These are phyloP conservation scores for Sparus aurata DNA, from an alignment of 2,797 vertebrate species.

Conservation along the genomic window DNA sequence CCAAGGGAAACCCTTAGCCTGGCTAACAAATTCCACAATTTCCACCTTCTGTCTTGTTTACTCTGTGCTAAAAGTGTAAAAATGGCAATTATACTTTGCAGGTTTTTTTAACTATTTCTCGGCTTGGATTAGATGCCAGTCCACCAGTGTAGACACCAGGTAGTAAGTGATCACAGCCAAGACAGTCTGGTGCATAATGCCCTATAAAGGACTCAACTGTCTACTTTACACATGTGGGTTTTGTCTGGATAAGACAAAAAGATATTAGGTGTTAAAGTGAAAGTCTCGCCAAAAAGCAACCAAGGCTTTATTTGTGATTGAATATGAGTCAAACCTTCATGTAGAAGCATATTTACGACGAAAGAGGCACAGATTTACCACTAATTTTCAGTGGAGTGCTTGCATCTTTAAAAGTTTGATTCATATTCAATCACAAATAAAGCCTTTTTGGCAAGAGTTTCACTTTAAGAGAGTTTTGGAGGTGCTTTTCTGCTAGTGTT, in stretches of 20 bases:
- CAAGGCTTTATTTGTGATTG: too few relatives aligned
- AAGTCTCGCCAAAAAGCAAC: too few relatives aligned
- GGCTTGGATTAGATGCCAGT: not conserved
- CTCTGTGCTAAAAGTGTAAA: not conserved
- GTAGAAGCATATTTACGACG: too few relatives aligned
- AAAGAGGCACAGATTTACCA: too few relatives aligned
- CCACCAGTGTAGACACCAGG: not conserved
- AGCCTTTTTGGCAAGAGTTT: too few relatives aligned
- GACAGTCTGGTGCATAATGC: not conserved
- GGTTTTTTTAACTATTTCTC: not conserved
- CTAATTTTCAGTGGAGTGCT: too few relatives aligned
- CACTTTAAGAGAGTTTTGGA: not conserved
- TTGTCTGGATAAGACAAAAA: not conserved
- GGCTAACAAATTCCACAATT: not conserved
- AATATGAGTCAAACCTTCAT: too few relatives aligned
- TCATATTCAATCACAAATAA: too few relatives aligned
- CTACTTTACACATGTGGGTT: not conserved
- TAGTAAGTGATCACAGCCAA: not conserved
- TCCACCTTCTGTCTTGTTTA: not conserved
- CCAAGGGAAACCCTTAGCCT: not conserved
- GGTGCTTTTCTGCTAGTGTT: not conserved
- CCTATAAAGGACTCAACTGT: not conserved
- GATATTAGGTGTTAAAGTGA: not conserved
- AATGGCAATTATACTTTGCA: not conserved
- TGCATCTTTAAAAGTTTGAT: too few relatives aligned